Evolutionary conservation across 2,888 invertebrate genomes (phyloP), one percentile per base, ranked within the genome.

Genomic region (Deilephila porcellus): DNA sequence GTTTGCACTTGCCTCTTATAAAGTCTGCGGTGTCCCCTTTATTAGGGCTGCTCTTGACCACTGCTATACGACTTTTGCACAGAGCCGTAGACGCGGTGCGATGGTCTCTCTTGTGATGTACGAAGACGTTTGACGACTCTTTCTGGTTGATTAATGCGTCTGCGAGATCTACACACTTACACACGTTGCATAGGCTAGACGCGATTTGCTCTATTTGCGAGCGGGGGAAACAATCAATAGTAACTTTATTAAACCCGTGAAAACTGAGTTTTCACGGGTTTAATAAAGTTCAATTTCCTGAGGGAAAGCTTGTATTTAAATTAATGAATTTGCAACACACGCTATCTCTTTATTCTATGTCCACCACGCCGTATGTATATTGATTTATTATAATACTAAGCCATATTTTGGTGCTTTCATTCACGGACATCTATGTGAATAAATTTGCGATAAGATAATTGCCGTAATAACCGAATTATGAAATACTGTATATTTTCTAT

Each of bases 11-110:
- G 75, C 78, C 79, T 79, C 76, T 78, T 74, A 76, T 76, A 74
- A 77, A 80, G 81, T 80, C 76, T 74, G 76, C 77, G 59, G 79
- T 78, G 80, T 80, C 83, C 80, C 81, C 76, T 85, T 82, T 86
- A 87, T 87, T 85, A 82, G 74, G 60, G 76, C 67, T 75, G 78
- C 77, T 75, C 78, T 78, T 82, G 80, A 75, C 78, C 80, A 76
- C 79, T 79, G 80, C 85, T 78, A 67, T 20, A 67, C 45, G 25
- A 25, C 67, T 52, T 84, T 87, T 79, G 81, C 77, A 70, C 74
- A 74, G 76, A 63, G 34, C n/a, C 63, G 17, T 32, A 34, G 17
- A 45, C 45, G 45, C 17, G 67, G 2, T 17, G 19, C 25, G 20
- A 17, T 52, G 25, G 25, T 52, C n/a, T 63, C 37, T 63, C 45